Evolutionary conservation across 2,797 vertebrate genomes (phyloP), one percentile per base, ranked within the genome.

Genomic region (Syngnathus rostellatus): DNA sequence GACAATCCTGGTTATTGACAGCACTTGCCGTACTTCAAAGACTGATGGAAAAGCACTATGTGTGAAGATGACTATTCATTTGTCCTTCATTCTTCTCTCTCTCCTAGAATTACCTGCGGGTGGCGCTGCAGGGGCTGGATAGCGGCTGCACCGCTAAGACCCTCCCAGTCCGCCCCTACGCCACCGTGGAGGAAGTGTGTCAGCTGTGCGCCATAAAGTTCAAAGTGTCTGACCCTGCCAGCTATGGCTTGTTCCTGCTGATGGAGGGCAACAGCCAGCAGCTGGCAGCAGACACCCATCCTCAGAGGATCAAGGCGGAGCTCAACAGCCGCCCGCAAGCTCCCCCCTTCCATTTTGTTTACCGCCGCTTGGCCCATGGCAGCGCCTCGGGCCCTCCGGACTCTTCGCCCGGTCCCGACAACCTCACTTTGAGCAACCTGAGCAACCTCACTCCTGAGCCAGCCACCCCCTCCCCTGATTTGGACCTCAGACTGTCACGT

Each of bases 231-330:
- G 90, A 92, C 65, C 92, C 93, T 0, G 86, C 91, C 71, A 89
- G 84, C 60, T 95, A 95, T 6, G 89, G 92, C 69, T 89, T 98
- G 25, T 97, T 94, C 73, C 92, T 98, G 78, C 82, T 94, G 19
- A 89, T 89, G 23, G 94, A 92, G 0, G 93, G 92, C 72, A 93
- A 89, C n/a, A 93, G 91, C 89, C 94, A 96, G 82, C 95, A 95
- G 74, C 89, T 98, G 70, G 92, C 94, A 0, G 88, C 92, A 0
- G 95, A 98, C 73, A 95, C 93, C 1, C 92, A 92, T 72, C 95
- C 96, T 7, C 96, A 96, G 81, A 95, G 94, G 74, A 97, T 98
- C 67, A 98, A 98, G 76, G 95, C 96, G 0, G 95, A 98, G 84
- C 79, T 97, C 68, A 95, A 94, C 82, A 96, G 93, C 82, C 91